Evolutionary conservation across 2,797 vertebrate species (phyloP), one percentile per base, ranked within the genome.

Genomic region (Periparus ater): DNA sequence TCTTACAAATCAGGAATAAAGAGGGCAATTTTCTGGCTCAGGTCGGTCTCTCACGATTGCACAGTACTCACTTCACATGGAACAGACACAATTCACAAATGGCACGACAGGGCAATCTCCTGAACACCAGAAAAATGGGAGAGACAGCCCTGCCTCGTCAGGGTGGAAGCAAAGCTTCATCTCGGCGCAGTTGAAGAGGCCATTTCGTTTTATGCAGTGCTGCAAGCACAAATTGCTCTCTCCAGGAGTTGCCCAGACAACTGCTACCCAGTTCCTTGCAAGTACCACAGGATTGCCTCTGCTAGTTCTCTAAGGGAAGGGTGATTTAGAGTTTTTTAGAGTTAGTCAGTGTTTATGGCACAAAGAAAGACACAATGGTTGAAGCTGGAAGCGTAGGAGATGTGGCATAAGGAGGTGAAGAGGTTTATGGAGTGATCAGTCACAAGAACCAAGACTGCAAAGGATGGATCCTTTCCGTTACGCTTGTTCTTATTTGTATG

Each of bases 221-320:
- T 80, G 85, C 91, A 73, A 93, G 71, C 91, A 81, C 48, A 94
- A 95, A 96, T 50, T 61, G 89, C 85, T 93, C 82, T 91, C 91
- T 86, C 88, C 17, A 61, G 80, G 84, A 95, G 82, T 71, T 88
- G 68, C 89, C 90, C 82, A 78, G 84, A 88, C 77, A 92, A 94
- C 72, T 93, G 85, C 85, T 91, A 88, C 80, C 45, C 60, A 57
- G 89, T 55, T 93, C 75, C 68, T 90, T 77, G 36, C 0, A 13
- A 89, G 83, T 54, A 81, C 36, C 84, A 76, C 40, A 25, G 85
- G 89, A 86, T 68, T 84, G 84, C 75, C 53, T 88, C 80, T 70
- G 65, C 63, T 12, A 22, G 62, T 82, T 75, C 75, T 90, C 57
- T 18, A 42, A 83, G 63, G 89, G 73, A 93, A 67, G 45, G 45